phyloP scores from a whole-genome alignment of 2,888 invertebrate species.

The Drosophila meridiana region DNA sequence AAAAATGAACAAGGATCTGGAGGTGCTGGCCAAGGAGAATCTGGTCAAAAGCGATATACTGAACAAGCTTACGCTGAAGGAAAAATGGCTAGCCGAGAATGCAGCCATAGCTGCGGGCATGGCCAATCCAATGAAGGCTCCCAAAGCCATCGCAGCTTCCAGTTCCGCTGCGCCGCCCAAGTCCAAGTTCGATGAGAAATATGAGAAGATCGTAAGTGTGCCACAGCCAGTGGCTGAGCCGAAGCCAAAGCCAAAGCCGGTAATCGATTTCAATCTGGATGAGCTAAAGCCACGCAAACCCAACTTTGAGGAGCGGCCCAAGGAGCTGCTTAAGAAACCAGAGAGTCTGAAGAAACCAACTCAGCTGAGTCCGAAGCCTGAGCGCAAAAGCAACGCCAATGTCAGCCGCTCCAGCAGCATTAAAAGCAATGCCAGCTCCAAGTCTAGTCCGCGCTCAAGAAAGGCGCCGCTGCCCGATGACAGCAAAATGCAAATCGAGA shows the following conservation, averaged over 20 bases:
- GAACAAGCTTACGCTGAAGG: conserved; percentile 84
- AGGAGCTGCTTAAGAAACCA: conserved; percentile 58
- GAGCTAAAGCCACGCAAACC: conserved; percentile 66
- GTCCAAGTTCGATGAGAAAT: conserved; percentile 75
- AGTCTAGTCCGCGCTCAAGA: conserved; percentile 45
- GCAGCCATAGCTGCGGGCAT: conserved; percentile 68
- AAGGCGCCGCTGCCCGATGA: conserved; percentile 46
- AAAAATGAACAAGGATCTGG: conserved; percentile 84
- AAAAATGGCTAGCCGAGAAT: conserved; percentile 84
- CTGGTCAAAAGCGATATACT: conserved; percentile 84
- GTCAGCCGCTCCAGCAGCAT: conserved; percentile 69
- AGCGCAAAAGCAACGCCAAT: conserved; percentile 57
- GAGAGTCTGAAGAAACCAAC: conserved; percentile 40
- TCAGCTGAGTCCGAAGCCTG: conserved; percentile 55
- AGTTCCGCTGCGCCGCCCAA: conserved; percentile 46
- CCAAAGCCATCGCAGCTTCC: not conserved
- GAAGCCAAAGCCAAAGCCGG: conserved; percentile 58
- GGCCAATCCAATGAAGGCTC: conserved; percentile 37
- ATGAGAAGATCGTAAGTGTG: conserved; percentile 61
- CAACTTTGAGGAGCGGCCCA: conserved; percentile 67
- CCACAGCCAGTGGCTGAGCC: conserved; percentile 16
- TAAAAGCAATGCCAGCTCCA: conserved; percentile 65
- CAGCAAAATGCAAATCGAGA: conserved; percentile 79
- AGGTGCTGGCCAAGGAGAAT: conserved; percentile 83
- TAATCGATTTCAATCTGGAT: conserved; percentile 59